A percentile compares a stretch with the other conserved stretches of the same genome.
Evolutionary conservation across 2,797 vertebrate species (phyloP).

Genomic region (Schizopygopsis pylzovi): DNA sequence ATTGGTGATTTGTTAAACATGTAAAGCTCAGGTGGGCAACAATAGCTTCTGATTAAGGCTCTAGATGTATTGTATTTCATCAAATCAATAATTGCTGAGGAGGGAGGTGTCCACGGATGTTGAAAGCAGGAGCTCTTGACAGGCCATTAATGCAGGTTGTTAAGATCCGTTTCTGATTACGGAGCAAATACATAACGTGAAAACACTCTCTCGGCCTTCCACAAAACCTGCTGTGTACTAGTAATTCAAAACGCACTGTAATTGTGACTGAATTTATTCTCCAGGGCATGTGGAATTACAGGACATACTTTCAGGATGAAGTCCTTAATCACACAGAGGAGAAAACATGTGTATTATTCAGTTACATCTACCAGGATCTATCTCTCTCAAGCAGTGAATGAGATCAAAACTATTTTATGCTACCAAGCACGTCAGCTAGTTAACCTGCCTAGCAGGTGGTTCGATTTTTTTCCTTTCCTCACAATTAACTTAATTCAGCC

Average conservation of each 20-base stretch:
- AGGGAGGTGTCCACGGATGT: neutral
- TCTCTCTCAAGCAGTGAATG: constrained; percentile 33
- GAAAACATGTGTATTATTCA: neutral
- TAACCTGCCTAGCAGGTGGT: constrained; percentile 11
- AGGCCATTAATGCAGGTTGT: constrained; percentile 60
- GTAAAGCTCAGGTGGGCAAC: constrained; percentile 14
- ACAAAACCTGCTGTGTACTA: constrained; percentile 49
- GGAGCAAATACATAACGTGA: constrained; percentile 62
- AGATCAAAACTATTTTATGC: constrained; percentile 6
- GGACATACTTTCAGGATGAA: constrained; percentile 24
- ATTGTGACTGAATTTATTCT: constrained; percentile 60
- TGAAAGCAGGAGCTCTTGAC: constrained; percentile 32
- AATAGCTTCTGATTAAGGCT: constrained; percentile 28
- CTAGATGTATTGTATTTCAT: constrained; percentile 9
- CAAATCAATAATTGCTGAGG: constrained; percentile 25
- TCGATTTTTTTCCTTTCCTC: neutral
- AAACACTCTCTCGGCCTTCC: constrained; percentile 49
- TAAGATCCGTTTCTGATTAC: constrained; percentile 68
- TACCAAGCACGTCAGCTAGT: constrained; percentile 6
- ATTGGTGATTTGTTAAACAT: neutral
- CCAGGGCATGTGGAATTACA: constrained; percentile 53
- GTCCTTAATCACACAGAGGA: neutral
- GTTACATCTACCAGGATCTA: constrained; percentile 14
- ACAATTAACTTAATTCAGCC: neutral
- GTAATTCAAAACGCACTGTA: constrained; percentile 63